A percentile compares a stretch with the other conserved stretches of the same genome.
phyloP scores from a whole-genome alignment of 2,113 vertebrate genomes.

The Cricetomys ansorgei region DNA sequence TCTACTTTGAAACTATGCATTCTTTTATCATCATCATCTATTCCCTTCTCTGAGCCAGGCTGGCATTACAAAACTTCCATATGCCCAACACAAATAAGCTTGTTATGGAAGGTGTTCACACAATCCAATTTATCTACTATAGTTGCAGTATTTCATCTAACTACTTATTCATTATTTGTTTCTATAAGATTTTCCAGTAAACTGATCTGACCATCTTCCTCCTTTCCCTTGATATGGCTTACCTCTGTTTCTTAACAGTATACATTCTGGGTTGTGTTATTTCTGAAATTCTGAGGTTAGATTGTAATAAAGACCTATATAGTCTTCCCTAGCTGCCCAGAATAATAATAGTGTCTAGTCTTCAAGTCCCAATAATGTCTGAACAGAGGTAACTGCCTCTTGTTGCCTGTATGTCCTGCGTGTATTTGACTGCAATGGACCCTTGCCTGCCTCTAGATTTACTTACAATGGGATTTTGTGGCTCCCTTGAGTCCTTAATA shows the following conservation, averaged over 20 bases:
- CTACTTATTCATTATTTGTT: neutral
- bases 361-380: neutral
- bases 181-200: neutral
- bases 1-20: neutral
- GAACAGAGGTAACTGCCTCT: neutral
- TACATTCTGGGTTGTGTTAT: neutral
- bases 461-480: slow-evolving; percentile 17
- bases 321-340: neutral
- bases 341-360: too few species aligned
- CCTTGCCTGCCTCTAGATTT: neutral
- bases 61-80: neutral
- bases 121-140: neutral
- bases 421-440: neutral
- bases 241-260: neutral
- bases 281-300: neutral
- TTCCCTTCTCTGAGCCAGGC: neutral
- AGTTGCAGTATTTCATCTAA: neutral
- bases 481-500: neutral
- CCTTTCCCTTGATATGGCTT: neutral
- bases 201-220: neutral
- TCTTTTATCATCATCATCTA: neutral
- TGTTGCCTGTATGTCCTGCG: neutral
- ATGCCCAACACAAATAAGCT: neutral
- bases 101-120: neutral
- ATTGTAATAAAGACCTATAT: neutral